Evolutionary conservation across 1,140 invertebrate genomes (phyloP).

Genomic region (Drosophila pruinosa): DNA sequence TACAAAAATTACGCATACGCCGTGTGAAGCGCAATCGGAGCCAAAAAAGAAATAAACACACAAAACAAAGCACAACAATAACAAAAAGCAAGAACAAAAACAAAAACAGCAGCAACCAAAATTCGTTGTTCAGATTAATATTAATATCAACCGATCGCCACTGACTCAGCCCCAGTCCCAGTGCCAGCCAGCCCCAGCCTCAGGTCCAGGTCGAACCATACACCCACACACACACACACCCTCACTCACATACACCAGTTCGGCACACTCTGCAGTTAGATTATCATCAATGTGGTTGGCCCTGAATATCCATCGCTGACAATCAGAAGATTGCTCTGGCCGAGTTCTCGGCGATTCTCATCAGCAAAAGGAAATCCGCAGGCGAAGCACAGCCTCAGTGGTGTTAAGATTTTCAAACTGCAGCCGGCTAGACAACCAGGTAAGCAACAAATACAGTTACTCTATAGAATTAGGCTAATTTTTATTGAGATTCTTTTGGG

Average conservation of each 20-base stretch:
- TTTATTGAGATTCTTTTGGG: too few species aligned
- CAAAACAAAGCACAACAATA: slow-evolving; percentile 3
- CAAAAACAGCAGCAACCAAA: not conserved
- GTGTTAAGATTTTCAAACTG: slow-evolving; percentile 57
- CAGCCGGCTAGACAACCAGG: slow-evolving; percentile 66
- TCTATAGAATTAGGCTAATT: too few species aligned
- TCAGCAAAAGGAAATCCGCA: not conserved
- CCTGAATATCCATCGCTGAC: not conserved
- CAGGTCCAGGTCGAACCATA: too few species aligned
- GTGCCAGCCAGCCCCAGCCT: not conserved
- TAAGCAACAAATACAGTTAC: slow-evolving; percentile 20
- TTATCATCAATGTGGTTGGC: slow-evolving; percentile 17
- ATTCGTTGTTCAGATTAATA: slow-evolving; percentile 30
- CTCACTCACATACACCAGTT: too few species aligned
- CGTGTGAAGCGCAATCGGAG: slow-evolving; percentile 54
- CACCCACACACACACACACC: too few species aligned
- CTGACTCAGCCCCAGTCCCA: slow-evolving; percentile 6
- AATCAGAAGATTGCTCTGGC: slow-evolving; percentile 2
- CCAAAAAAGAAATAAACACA: slow-evolving; percentile 28
- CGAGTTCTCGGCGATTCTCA: not conserved
- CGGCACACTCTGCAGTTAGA: too few species aligned
- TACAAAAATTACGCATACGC: slow-evolving; percentile 69
- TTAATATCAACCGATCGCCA: slow-evolving; percentile 17
- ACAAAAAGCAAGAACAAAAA: not conserved
- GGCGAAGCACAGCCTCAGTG: slow-evolving; percentile 17